Evolutionary conservation across 2,113 vertebrate species (phyloP).

Genomic region (Talpa occidentalis): DNA sequence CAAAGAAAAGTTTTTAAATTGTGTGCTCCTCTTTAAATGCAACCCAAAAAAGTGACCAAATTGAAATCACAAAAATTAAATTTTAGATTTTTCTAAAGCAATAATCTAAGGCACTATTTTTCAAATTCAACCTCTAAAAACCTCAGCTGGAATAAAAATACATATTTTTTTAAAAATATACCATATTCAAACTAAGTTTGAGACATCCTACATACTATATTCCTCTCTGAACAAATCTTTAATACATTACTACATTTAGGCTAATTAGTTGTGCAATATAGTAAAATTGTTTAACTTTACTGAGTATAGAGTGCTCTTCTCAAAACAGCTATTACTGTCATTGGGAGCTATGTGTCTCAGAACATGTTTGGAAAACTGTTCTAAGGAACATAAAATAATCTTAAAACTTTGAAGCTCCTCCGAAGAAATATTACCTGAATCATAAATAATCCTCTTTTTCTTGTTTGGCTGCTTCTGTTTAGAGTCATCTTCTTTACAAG

Average conservation of each 20-base stretch:
- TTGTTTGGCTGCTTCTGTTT: constrained; percentile 86
- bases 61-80: constrained; percentile 47
- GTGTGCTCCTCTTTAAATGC: background rate
- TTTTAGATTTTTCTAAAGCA: constrained; percentile 43
- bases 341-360: background rate
- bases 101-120: constrained; percentile 34
- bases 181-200: constrained; percentile 16
- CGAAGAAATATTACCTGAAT: constrained; percentile 88
- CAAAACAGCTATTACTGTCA: background rate
- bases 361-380: background rate
- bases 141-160: background rate
- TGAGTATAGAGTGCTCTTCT: background rate
- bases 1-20: constrained; percentile 18
- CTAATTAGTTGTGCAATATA: background rate
- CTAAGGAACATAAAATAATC: background rate
- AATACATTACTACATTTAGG: background rate
- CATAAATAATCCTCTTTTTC: constrained; percentile 92
- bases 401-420: constrained; percentile 30
- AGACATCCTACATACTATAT: background rate
- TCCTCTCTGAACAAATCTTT: background rate
- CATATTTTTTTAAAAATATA: background rate
- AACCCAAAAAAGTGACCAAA: constrained; percentile 20
- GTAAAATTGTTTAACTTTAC: constrained; percentile 1
- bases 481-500: constrained; percentile 84
- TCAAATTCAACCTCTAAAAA: constrained; percentile 28